Evolutionary conservation across 2,797 vertebrate genomes (phyloP), one percentile per base, ranked within the genome.

Genomic region (Oreochromis grahami): DNA sequence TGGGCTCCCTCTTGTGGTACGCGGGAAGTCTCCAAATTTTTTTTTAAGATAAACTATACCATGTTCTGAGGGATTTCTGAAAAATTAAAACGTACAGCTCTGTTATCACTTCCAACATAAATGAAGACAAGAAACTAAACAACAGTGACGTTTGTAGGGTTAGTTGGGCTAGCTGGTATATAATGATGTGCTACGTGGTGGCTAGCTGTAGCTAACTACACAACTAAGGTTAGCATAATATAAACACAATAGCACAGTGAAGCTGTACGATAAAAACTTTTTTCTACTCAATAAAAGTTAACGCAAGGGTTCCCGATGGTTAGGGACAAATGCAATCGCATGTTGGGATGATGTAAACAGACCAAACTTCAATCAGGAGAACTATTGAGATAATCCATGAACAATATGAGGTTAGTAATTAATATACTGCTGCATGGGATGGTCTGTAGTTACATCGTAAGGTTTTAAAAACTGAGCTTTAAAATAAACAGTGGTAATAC

Each of bases 1-100:
- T 32, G 26, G 55, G 55, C 55, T 56, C 26, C 26, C 5, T 58
- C 55, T 58, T 32, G 5, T 58, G 55, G 26, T 58, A 32, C 1
- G 7, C 3, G 7, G 53, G 4, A 29, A 5, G 14, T 56, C 53
- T 56, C 8, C 8, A 56, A 56, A 29, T 3, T 0, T 0, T 0
- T 0, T 1, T 26, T 56, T 56, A 29, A 29, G 53, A 8, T 29
- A 29, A 56, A 56, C 53, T 29, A 29, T 15, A 15, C 24, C 14
- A 29, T 56, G 53, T 56, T 56, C 24, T 56, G 24, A 29, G 53
- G 53, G 53, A 56, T 56, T 56, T 56, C 15, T 56, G 24, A 56
- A 17, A 56, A 56, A 56, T 56, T 56, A 6, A 56, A 9, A 56
- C 8, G 2, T 56, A 56, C 26, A 0, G 5, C 14, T 58, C 55